Evolutionary conservation across 2,888 invertebrate species (phyloP).

Genomic region (Cyaniris semiargus): DNA sequence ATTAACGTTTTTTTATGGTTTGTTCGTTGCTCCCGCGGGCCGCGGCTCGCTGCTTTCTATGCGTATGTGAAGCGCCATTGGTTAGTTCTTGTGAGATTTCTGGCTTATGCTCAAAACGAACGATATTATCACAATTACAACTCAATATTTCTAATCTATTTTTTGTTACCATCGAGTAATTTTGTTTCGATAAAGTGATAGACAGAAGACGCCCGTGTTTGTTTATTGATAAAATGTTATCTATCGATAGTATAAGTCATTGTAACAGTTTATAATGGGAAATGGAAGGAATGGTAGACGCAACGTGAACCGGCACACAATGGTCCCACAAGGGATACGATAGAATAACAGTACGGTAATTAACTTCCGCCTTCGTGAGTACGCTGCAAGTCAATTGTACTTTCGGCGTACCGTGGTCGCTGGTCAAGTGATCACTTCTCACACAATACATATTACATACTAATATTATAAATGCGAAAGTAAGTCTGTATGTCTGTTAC

Average conservation of each 20-base stretch:
- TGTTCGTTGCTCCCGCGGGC: conserved; percentile 70
- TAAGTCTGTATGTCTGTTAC: no score
- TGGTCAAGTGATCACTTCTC: neutral
- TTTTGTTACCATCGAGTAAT: neutral
- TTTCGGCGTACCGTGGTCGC: neutral
- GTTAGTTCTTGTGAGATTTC: conserved; percentile 5
- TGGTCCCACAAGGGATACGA: conserved; percentile 39
- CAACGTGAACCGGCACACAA: conserved; percentile 36
- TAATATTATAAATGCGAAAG: no score
- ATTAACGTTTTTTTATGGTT: conserved; percentile 76
- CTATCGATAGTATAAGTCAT: conserved; percentile 5
- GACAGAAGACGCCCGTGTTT: neutral
- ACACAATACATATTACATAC: neutral
- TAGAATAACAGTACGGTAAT: conserved; percentile 40
- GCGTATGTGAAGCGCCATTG: conserved; percentile 29
- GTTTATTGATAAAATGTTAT: conserved; percentile 17
- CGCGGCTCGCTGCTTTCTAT: conserved; percentile 44
- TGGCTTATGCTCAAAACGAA: conserved; percentile 20
- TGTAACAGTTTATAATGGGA: conserved; percentile 22
- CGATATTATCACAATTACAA: neutral
- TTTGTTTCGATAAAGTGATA: conserved; percentile 15
- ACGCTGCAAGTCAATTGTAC: conserved; percentile 29
- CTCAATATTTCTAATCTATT: neutral
- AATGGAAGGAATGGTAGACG: conserved; percentile 33
- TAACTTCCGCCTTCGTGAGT: conserved; percentile 44